Percentiles rank a stretch among this genome's conserved stretches.
Evolutionary conservation across 2,113 vertebrate species (phyloP).

Genomic region (Origma solitaria): DNA sequence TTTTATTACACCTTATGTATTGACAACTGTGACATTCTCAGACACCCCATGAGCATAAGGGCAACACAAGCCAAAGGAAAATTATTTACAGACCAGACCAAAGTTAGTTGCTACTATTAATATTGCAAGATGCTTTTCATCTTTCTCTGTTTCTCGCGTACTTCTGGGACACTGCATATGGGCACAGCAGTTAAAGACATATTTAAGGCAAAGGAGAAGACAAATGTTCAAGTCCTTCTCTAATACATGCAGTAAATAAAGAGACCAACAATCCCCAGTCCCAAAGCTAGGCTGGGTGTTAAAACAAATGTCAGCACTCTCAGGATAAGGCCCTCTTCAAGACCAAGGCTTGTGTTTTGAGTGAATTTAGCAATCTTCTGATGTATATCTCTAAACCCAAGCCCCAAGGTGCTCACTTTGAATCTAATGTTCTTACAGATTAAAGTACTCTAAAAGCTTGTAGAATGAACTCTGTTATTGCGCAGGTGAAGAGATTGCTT

Average conservation of each 20-base stretch:
- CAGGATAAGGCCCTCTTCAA: neutral
- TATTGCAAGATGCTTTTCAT: neutral
- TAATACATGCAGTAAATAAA: neutral
- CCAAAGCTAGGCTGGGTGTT: neutral
- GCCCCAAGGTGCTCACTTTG: accelerated
- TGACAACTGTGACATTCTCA: neutral
- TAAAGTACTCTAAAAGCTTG: constrained; percentile 22
- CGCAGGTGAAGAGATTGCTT: neutral
- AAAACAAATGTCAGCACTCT: neutral
- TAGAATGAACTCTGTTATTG: neutral
- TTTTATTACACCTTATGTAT: neutral
- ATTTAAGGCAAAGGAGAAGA: neutral
- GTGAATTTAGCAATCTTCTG: neutral
- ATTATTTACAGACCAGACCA: neutral
- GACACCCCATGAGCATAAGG: neutral
- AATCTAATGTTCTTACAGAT: constrained; percentile 7
- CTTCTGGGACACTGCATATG: neutral
- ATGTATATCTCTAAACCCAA: neutral
- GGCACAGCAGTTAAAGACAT: neutral
- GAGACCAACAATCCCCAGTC: neutral
- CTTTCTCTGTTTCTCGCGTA: neutral
- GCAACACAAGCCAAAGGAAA: neutral
- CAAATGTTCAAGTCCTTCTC: neutral
- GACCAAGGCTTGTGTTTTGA: neutral
- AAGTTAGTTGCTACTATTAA: neutral